phyloP scores from a whole-genome alignment of 2,888 invertebrate genomes.

The Ashinkailepas kermadecensis region DNA sequence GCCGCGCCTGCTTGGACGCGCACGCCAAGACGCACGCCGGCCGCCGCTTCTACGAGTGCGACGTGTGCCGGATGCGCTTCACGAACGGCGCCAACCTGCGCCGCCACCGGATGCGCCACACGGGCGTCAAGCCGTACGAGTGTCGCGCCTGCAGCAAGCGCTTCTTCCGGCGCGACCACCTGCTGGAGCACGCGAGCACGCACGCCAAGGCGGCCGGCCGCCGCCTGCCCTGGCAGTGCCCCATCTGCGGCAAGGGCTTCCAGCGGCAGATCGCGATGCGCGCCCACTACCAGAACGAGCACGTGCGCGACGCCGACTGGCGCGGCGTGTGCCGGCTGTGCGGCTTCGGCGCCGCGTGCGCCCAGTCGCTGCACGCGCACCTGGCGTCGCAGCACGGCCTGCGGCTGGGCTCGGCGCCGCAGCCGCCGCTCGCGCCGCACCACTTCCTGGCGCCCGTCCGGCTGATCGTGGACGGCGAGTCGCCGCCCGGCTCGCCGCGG shows the following conservation, averaged over 20 bases:
- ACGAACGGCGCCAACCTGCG: conserved; percentile 94
- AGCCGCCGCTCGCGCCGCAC: background rate
- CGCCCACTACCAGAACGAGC: conserved; percentile 87
- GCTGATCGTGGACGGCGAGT: background rate
- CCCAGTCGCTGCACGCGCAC: conserved; percentile 81
- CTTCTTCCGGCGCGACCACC: conserved; percentile 76
- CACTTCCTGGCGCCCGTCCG: conserved; percentile 10
- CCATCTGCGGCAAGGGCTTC: conserved; percentile 83
- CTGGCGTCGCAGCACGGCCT: conserved; percentile 86
- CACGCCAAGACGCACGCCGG: conserved; percentile 47
- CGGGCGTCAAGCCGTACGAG: conserved; percentile 73
- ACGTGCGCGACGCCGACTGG: conserved; percentile 82
- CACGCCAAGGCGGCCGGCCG: conserved; percentile 45
- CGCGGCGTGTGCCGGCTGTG: conserved; percentile 68
- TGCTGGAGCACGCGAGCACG: conserved; percentile 85
- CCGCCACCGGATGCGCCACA: conserved; percentile 3
- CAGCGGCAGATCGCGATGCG: conserved; percentile 88
- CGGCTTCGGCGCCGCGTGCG: conserved; percentile 77
- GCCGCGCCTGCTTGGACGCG: conserved; percentile 61
- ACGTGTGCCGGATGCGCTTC: conserved; percentile 94
- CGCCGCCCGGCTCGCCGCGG: conserved; percentile 10
- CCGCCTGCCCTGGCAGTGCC: conserved; percentile 76
- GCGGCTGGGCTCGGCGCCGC: conserved; percentile 56
- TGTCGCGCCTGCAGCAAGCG: conserved; percentile 17
- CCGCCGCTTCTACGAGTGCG: conserved; percentile 85